Conservation (phyloP, 2,797 vertebrate genomes). For the Morelia viridis region DNA sequence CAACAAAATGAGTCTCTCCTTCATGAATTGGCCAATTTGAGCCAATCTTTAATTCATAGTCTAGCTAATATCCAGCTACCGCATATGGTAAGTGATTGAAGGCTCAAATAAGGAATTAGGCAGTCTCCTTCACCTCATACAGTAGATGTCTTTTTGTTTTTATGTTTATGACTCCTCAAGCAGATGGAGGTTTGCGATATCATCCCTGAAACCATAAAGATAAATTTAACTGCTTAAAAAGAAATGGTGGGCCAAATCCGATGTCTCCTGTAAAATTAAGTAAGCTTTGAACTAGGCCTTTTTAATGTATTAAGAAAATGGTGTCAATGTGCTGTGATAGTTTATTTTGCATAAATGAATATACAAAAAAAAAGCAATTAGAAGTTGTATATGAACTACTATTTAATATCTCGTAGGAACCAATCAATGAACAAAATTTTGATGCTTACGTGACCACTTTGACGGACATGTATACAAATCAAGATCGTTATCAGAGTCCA, state of each 20-base stretch:
- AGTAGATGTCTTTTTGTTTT: conserved; percentile 62
- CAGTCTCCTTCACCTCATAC: conserved; percentile 66
- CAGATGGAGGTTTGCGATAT: conserved; percentile 68
- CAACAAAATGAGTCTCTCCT: conserved; percentile 98
- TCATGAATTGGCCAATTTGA: conserved; percentile 96
- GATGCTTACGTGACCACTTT: conserved; percentile 98
- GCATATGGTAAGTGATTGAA: conserved; percentile 91
- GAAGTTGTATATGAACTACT: conserved; percentile 81
- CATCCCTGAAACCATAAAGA: conserved; percentile 70
- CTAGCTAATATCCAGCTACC: conserved; percentile 98
- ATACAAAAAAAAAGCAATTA: conserved; percentile 70
- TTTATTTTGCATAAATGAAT: conserved; percentile 78
- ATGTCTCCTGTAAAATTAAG: conserved; percentile 69
- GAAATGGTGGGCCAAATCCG: conserved; percentile 70
- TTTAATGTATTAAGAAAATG: conserved; percentile 55
- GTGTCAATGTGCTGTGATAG: conserved; percentile 65
- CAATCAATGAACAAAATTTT: conserved; percentile 99
- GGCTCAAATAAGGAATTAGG: conserved; percentile 77
- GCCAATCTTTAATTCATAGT: conserved; percentile 98
- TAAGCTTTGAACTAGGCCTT: conserved; percentile 65
- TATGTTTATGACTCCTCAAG: conserved; percentile 68
- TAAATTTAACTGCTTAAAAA: conserved; percentile 71
- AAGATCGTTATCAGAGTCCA: conserved; percentile 98
- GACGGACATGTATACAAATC: conserved; percentile 98
- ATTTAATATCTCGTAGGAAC: conserved; percentile 89